Percentiles rank a stretch among this genome's conserved stretches.
Conservation (phyloP, 1,140 invertebrate genomes). For the Drosophila bocki region DNA sequence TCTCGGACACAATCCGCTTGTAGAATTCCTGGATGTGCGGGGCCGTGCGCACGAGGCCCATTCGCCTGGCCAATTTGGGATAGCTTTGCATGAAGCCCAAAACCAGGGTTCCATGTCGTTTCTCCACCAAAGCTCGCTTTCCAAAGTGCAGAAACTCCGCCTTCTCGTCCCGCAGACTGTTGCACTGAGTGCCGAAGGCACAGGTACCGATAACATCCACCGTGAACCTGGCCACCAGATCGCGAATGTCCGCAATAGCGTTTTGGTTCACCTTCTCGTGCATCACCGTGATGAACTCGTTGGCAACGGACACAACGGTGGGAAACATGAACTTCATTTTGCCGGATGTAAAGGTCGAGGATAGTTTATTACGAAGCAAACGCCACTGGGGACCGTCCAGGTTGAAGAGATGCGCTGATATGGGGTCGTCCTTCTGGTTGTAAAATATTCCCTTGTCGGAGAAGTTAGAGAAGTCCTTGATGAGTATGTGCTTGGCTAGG, state of each 20-base stretch:
- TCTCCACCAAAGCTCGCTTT: slow-evolving; percentile 60
- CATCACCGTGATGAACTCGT: slow-evolving; percentile 56
- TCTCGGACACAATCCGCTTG: slow-evolving; percentile 84
- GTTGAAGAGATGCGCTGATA: slow-evolving; percentile 85
- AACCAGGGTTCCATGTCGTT: slow-evolving; percentile 9
- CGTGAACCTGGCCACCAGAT: slow-evolving; percentile 72
- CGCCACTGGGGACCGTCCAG: slow-evolving; percentile 86
- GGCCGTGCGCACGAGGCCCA: slow-evolving; percentile 76
- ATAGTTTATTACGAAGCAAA: slow-evolving; percentile 86
- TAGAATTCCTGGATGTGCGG: slow-evolving; percentile 86
- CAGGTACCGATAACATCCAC: slow-evolving; percentile 86
- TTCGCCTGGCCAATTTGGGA: slow-evolving; percentile 4
- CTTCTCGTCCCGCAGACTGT: slow-evolving; percentile 85
- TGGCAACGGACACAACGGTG: slow-evolving; percentile 66
- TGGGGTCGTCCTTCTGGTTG: slow-evolving; percentile 85
- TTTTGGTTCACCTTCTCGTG: slow-evolving; percentile 21
- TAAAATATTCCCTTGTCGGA: slow-evolving; percentile 85
- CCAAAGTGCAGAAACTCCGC: slow-evolving; percentile 85
- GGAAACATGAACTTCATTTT: slow-evolving; percentile 87
- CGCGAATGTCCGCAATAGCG: slow-evolving; percentile 56
- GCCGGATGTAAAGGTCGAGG: slow-evolving; percentile 86
- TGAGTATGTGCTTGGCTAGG: slow-evolving; percentile 87
- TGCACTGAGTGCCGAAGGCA: slow-evolving; percentile 88
- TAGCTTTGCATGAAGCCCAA: slow-evolving; percentile 15
- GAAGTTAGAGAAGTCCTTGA: slow-evolving; percentile 87